Percentiles rank a stretch among this genome's conserved stretches.
These are phyloP conservation scores for Calameuta filiformis DNA, from an alignment of 2,888 invertebrate species.

Conservation along the genomic window DNA sequence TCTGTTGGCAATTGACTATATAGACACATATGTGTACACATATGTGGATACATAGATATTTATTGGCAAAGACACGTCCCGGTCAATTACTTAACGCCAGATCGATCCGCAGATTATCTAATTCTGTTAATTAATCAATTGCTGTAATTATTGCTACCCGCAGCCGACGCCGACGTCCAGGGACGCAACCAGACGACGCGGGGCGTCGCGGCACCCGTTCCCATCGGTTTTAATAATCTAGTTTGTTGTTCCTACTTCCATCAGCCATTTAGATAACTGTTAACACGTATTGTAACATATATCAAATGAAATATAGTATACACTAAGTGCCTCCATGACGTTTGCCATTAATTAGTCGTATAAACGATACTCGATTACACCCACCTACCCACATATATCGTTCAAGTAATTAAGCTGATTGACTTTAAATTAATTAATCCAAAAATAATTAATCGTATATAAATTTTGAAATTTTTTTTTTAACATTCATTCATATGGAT, in stretches of 20 bases:
- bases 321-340: constrained; percentile 25
- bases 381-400: too few species aligned
- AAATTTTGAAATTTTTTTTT: too few species aligned
- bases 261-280: not conserved
- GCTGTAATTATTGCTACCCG: constrained; percentile 51
- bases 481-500: too few species aligned
- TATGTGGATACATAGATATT: constrained; percentile 12
- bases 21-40: constrained; percentile 23
- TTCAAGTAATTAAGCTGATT: too few species aligned
- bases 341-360: constrained; percentile 35
- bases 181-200: not conserved
- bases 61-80: constrained; percentile 18
- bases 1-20: constrained; percentile 10
- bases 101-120: constrained; percentile 52
- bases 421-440: not conserved
- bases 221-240: constrained; percentile 38
- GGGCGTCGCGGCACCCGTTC: constrained; percentile 11
- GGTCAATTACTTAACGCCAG: constrained; percentile 35
- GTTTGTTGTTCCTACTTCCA: constrained; percentile 31
- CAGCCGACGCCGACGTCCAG: constrained; percentile 20
- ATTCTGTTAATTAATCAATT: constrained; percentile 63
- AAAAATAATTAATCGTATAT: too few species aligned
- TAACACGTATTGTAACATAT: too few species aligned
- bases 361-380: too few species aligned
- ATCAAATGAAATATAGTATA: not conserved